Percentiles rank a stretch among this genome's conserved stretches.
phyloP scores from a whole-genome alignment of 2,797 vertebrate genomes.

The Intellagama lesueurii region DNA sequence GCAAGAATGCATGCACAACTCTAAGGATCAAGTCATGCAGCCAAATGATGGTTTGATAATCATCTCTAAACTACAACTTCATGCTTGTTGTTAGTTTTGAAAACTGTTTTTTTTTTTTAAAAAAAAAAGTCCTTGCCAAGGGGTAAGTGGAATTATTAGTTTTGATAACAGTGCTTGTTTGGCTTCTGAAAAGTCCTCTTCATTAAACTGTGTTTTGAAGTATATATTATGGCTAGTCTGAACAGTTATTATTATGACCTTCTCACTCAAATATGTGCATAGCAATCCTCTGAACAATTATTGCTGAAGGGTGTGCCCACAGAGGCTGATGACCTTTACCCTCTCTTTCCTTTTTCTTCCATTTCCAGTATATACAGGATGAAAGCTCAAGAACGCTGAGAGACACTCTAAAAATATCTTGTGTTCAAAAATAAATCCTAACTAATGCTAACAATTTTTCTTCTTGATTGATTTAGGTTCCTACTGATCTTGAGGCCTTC shows the following conservation, averaged over 20 bases:
- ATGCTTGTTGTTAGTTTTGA: background rate
- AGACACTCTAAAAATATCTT: conserved; percentile 20
- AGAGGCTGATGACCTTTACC: conserved; percentile 34
- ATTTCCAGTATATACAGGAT: background rate
- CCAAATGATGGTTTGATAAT: background rate
- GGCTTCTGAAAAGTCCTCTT: conserved; percentile 41
- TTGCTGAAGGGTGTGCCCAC: background rate
- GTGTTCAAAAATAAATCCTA: conserved; percentile 26
- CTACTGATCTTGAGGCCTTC: conserved; percentile 56
- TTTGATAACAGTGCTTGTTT: conserved; percentile 20
- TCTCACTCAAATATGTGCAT: conserved; percentile 8
- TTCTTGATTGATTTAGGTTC: conserved; percentile 51
- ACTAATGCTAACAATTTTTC: conserved; percentile 41
- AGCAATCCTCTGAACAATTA: conserved; percentile 10
- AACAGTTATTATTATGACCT: background rate
- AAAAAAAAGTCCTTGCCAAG: background rate
- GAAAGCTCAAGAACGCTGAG: conserved; percentile 37
- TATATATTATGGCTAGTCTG: conserved; percentile 15
- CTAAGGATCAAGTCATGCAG: background rate
- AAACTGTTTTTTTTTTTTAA: background rate
- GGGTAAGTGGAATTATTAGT: background rate
- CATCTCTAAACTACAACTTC: background rate
- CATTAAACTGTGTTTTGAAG: conserved; percentile 26
- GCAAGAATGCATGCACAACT: background rate
- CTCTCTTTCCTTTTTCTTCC: background rate